Conservation (phyloP, 1,140 invertebrate species). For the Lerema accius region DNA sequence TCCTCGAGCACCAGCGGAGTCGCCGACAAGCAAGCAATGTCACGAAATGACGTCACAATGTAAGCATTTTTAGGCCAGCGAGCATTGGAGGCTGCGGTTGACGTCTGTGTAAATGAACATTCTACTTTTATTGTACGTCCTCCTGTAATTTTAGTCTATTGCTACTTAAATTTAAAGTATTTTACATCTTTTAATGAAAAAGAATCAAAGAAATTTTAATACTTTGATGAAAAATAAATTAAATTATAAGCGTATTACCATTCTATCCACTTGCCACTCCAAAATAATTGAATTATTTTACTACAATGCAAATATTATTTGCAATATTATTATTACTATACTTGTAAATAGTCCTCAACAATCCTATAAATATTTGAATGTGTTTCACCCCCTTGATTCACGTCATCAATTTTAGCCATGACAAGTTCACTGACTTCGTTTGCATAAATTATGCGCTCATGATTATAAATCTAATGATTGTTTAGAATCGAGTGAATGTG, state of each 20-base stretch:
- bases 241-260: no score
- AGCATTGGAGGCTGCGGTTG: slow-evolving; percentile 24
- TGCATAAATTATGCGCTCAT: slow-evolving; percentile 7
- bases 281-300: no score
- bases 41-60: slow-evolving; percentile 32
- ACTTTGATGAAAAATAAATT: no score
- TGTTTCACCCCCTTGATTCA: slow-evolving; percentile 20
- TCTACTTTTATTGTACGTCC: slow-evolving; percentile 44
- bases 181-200: no score
- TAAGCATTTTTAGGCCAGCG: slow-evolving; percentile 32
- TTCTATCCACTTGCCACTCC: no score
- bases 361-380: slow-evolving; percentile 20
- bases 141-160: no score
- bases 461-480: background rate
- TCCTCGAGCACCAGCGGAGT: background rate
- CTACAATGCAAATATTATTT: slow-evolving; percentile 51
- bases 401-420: slow-evolving; percentile 17
- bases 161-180: no score
- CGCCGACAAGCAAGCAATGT: slow-evolving; percentile 16
- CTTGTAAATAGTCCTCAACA: no score
- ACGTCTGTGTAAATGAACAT: slow-evolving; percentile 31
- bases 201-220: no score
- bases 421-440: slow-evolving; percentile 17
- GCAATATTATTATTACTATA: background rate
- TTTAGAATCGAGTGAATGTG: no score